These are phyloP conservation scores for Orientallactaga sibirica DNA, from an alignment of 2,797 vertebrate species.

Conservation along the genomic window DNA sequence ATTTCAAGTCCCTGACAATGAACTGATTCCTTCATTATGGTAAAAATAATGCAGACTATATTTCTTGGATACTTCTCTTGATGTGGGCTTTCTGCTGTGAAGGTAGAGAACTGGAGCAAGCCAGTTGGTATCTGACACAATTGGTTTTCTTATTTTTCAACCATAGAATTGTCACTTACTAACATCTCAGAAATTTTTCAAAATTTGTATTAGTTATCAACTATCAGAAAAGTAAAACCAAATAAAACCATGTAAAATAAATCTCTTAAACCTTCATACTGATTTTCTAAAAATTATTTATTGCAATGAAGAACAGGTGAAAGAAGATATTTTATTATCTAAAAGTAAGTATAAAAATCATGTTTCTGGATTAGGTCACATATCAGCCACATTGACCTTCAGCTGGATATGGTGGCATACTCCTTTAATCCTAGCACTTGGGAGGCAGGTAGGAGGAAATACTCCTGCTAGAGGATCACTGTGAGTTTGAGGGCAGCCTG, in stretches of 20 bases:
- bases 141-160: background rate
- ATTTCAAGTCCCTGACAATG: background rate
- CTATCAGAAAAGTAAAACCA: constrained; percentile 22
- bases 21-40: background rate
- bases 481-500: no score
- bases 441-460: background rate
- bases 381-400: background rate
- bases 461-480: background rate
- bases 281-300: background rate
- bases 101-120: background rate
- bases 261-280: background rate
- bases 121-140: background rate
- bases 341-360: background rate
- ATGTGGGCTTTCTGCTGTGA: background rate
- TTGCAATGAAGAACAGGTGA: constrained; percentile 14
- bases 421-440: background rate
- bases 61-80: background rate
- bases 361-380: background rate
- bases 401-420: background rate
- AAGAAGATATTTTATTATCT: background rate
- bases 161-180: background rate
- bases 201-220: background rate
- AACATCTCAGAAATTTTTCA: background rate
- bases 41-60: background rate
- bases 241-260: background rate